Conservation (phyloP, 1,140 invertebrate species). For the Hormaphis cornu region DNA sequence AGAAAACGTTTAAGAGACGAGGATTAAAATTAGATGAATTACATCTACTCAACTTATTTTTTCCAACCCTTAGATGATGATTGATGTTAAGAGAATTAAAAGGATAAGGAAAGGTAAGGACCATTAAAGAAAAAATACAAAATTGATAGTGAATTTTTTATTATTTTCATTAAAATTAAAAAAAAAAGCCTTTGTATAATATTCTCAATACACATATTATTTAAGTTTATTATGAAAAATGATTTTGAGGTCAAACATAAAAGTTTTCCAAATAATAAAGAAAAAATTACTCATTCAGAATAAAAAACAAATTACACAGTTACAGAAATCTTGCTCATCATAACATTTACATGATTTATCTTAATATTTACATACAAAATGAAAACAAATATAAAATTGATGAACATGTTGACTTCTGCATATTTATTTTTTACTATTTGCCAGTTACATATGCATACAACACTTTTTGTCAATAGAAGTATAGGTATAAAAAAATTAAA, state of each 20-base stretch:
- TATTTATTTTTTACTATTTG: neutral
- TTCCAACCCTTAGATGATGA: too few species aligned
- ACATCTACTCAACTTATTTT: too few species aligned
- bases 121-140: too few species aligned
- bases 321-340: slow-evolving; percentile 22
- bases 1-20: too few species aligned
- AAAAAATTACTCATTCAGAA: neutral
- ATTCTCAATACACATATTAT: neutral
- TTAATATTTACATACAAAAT: slow-evolving; percentile 27
- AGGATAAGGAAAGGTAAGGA: too few species aligned
- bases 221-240: slow-evolving; percentile 9
- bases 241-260: neutral
- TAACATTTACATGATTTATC: slow-evolving; percentile 2
- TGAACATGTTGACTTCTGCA: neutral
- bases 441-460: slow-evolving; percentile 9
- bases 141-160: neutral
- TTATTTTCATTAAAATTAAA: neutral
- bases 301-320: slow-evolving; percentile 12
- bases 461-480: slow-evolving; percentile 14
- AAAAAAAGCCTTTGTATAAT: neutral
- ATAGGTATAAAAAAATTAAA: slow-evolving; percentile 12
- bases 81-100: too few species aligned
- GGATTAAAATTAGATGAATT: too few species aligned
- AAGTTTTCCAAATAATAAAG: neutral
- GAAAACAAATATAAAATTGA: slow-evolving; percentile 6